Evolutionary conservation across 2,888 invertebrate species (phyloP), one percentile per base, ranked within the genome.

Genomic region (Aporophyla nigra): DNA sequence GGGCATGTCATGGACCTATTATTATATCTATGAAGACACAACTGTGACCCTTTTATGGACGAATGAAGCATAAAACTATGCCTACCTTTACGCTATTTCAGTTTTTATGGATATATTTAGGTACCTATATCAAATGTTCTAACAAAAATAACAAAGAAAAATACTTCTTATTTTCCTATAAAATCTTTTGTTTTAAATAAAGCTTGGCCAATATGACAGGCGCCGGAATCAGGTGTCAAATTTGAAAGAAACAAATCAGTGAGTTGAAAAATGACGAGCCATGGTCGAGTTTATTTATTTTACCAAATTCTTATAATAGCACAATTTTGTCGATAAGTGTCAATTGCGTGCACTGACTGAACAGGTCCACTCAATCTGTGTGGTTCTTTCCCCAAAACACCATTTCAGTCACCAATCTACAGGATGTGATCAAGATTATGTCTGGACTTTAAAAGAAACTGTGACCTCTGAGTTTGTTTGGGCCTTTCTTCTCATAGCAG

Each of bases 1-100:
- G 88, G 84, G 82, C 85, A 86, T 88, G 82, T 88, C 74, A 83
- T 74, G 78, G 74, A 75, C 76, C 81, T 83, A 83, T 83, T 83
- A 83, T 83, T 86, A 83, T 80, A 56, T 54, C 33, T 75, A 81
- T 77, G 81, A 65, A 86, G 49, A 75, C 33, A 65, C 58, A 51
- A 62, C 33, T 67, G 33, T 76, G 72, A 65, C 75, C 78, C 74
- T 83, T 78, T 71, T 74, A 74, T 70, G 56, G 53, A 19, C 24
- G 3, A 61, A 43, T 27, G 56, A 0, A 24, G 40, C 54, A 74
- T 46, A 61, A 69, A 67, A 76, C 62, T 75, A 74, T 33, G 63
- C n/a, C 43, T 46, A 46, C 43, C 12, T 46, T 46, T 12, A 24
- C 19, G 5, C 9, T 27, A n/a, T 51, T 62, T 75, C 40, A 69